A percentile compares a stretch with the other conserved stretches of the same genome.
phyloP scores from a whole-genome alignment of 1,140 invertebrate species.

The Aphelenchoides fujianensis region DNA sequence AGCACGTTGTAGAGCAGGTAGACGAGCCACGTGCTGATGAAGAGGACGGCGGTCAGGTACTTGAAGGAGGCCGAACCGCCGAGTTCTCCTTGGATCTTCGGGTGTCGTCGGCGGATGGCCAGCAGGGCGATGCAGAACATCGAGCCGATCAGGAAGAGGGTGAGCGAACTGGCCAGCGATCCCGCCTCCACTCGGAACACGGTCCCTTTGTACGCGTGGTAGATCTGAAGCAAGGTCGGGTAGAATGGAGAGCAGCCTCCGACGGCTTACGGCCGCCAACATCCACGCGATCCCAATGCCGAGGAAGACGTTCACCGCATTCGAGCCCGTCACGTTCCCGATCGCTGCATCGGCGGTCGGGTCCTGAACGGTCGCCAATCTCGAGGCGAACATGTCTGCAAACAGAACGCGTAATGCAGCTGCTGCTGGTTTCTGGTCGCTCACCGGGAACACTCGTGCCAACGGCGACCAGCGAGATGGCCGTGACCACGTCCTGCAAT shows the following conservation, averaged over 20 bases:
- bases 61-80: slow-evolving; percentile 78
- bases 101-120: slow-evolving; percentile 68
- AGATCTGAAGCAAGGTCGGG: too few relatives aligned
- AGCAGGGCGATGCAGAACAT: slow-evolving; percentile 68
- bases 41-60: slow-evolving; percentile 72
- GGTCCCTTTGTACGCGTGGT: slow-evolving; percentile 47
- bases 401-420: too few relatives aligned
- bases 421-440: slow-evolving; percentile 12
- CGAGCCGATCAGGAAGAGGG: slow-evolving; percentile 67
- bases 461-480: slow-evolving; percentile 75
- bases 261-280: too few relatives aligned
- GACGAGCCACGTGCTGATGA: slow-evolving; percentile 74
- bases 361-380: slow-evolving; percentile 93
- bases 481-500: slow-evolving; percentile 87
- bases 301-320: slow-evolving; percentile 82
- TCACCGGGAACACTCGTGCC: slow-evolving; percentile 56
- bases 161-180: slow-evolving; percentile 66
- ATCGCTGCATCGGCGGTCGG: slow-evolving; percentile 93
- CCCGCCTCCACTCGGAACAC: slow-evolving; percentile 38
- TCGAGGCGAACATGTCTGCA: slow-evolving; percentile 95
- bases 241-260: too few relatives aligned
- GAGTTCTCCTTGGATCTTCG: slow-evolving; percentile 74
- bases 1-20: slow-evolving; percentile 47
- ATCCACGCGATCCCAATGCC: slow-evolving; percentile 63
- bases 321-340: slow-evolving; percentile 96